Evolutionary conservation across 53 echinoderm and acorn worm genomes (phyloP), one percentile per base, ranked within the genome.

Genomic region (Echinometra lucunter): DNA sequence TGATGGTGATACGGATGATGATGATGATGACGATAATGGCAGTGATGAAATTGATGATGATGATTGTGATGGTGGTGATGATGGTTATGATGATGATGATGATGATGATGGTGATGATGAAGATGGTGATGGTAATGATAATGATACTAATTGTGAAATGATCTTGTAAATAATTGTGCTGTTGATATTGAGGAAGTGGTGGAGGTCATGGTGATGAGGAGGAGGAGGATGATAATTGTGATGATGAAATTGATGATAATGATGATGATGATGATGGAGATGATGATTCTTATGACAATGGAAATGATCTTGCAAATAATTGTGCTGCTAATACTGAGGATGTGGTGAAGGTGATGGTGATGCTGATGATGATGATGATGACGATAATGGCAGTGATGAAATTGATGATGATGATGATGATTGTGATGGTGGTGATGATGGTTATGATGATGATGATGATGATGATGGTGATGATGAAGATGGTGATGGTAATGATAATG

Each of bases 21-120:
- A 89, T 94, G 89, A 53, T 88, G 69, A 89, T 88, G 74, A 67
- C 38, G 83, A 58, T 58, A 42, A 93, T 82, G 80, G n/a, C n/a
- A 93, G 55, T 53, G 91, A 60, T 92, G 95, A 28, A 45, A 88
- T 74, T 32, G 92, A 9, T 57, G 82, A 7, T n/a, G 83, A 91
- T 89, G 94, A 66, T n/a, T 70, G 70, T 49, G 91, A 45, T 92
- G 95, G 13, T 60, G 78, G 44, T 42, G 95, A 94, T 88, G 94
- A 67, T 85, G 88, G n/a, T n/a, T n/a, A 27, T 88, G 88, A 88
- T 57, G 81, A 57, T 57, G 42, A 57, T 75, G 58, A 2, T 93
- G 56, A 57, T 93, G 81, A 78, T 93, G 81, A 12, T 80, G 81
- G 38, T 81, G 93, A 80, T 93, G 80, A 75, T 45, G 93, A 80